Evolutionary conservation across 2,113 vertebrate species (phyloP), one percentile per base, ranked within the genome.

Genomic region (Ornithorhynchus anatinus): DNA sequence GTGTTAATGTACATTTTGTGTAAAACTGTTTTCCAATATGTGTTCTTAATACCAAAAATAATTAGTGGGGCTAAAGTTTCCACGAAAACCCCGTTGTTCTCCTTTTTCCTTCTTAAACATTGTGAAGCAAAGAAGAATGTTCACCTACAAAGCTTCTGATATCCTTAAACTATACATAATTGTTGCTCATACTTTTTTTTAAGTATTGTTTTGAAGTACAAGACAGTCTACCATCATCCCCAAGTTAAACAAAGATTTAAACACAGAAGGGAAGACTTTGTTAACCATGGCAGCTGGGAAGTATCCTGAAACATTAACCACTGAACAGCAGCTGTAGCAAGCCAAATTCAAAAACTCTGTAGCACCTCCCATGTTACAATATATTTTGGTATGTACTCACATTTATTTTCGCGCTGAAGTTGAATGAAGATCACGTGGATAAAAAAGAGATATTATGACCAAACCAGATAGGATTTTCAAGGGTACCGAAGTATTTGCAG

Each of bases 301-400:
- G 44, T n/a, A 59, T 61, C 80, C 13, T 5, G 59, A 74, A 23
- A 33, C 23, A 66, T 17, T n/a, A 74, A 45, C 39, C 57, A 33
- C 62, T 37, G 51, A 74, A 53, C 69, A 79, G 81, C 86, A 89
- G 84, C 80, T 82, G 79, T 19, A 73, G 77, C 64, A 72, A 57
- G 61, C 33, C 59, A 42, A 32, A 29, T 48, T 73, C 54, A 7
- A 36, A 71, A 85, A 60, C 72, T 58, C 13, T 33, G 39, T 22
- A 60, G 70, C 53, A 53, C 68, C 56, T 82, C 82, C 86, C 81
- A 4, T 23, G 53, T 35, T 40, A 63, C 29, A 63, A 50, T 40
- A 31, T 7, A 14, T 22, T 59, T 27, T 39, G 75, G 47, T 61
- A 36, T 11, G 22, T 25, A 29, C 25, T 19, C 36, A 70, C 72